These are phyloP conservation scores for Limnephilus rhombicus DNA, from an alignment of 2,888 invertebrate species.

Conservation along the genomic window DNA sequence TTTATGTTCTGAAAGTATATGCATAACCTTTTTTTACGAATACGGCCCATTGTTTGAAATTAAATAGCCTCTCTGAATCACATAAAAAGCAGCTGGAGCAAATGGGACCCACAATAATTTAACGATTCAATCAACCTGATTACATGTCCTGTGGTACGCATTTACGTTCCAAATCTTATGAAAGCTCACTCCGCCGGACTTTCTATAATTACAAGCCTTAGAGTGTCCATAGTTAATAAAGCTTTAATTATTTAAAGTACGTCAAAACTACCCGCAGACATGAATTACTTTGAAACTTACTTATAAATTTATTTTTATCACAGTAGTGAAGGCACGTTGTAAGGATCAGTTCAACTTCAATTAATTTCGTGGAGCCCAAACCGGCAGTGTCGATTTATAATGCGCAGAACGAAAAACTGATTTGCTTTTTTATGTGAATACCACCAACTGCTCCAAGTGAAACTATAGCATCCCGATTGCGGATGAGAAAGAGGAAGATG, in stretches of 20 bases:
- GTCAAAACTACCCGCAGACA: not conserved
- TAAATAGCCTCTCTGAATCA: not conserved
- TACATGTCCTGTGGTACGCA: not conserved
- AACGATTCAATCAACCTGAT: not conserved
- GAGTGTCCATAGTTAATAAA: not conserved
- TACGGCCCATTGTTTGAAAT: not conserved
- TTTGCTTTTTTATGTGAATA: not conserved
- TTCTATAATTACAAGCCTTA: not conserved
- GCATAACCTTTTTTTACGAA: too few relatives aligned
- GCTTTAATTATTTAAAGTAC: not conserved
- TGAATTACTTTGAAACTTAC: not conserved
- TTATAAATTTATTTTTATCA: not conserved
- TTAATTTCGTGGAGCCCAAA: not conserved
- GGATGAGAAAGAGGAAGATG: too few relatives aligned
- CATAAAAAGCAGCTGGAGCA: not conserved
- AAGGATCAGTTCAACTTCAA: not conserved
- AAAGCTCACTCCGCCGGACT: not conserved
- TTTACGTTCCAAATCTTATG: not conserved
- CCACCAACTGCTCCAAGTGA: too few relatives aligned
- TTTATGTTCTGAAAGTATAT: too few relatives aligned
- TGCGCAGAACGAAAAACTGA: not conserved
- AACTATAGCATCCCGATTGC: too few relatives aligned
- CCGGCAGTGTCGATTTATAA: not conserved
- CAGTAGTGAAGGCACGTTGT: not conserved
- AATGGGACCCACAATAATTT: not conserved